Conservation (phyloP, 2,888 invertebrate genomes). For the Ganaspis brasiliensis region DNA sequence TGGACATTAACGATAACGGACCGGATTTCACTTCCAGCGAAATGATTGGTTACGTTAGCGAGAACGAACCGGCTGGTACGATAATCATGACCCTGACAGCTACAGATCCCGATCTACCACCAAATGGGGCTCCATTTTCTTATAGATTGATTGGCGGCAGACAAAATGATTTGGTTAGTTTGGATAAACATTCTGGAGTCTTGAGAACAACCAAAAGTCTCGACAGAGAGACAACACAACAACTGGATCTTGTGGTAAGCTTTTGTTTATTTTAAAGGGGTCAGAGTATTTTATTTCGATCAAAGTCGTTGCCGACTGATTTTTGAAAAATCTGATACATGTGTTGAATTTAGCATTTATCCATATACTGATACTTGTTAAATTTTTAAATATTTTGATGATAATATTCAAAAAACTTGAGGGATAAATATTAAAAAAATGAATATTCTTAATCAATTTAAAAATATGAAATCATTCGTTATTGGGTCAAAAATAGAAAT, state of each 20-base stretch:
- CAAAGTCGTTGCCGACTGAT: too few species aligned
- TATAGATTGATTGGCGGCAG: constrained; percentile 90
- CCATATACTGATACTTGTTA: too few species aligned
- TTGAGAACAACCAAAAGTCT: constrained; percentile 89
- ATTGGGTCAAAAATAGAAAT: too few species aligned
- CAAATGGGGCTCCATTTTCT: constrained; percentile 94
- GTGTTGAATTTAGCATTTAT: too few species aligned
- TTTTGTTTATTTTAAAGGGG: constrained; percentile 15
- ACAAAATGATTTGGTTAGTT: constrained; percentile 88
- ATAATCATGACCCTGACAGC: constrained; percentile 93
- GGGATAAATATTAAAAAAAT: too few species aligned
- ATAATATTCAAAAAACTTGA: too few species aligned
- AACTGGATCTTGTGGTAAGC: constrained; percentile 85
- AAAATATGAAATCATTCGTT: too few species aligned
- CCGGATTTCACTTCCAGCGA: constrained; percentile 89
- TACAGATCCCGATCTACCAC: constrained; percentile 93
- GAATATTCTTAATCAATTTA: too few species aligned
- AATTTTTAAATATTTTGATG: too few species aligned
- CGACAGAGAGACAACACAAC: constrained; percentile 91
- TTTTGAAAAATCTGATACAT: too few species aligned
- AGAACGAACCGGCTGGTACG: constrained; percentile 93
- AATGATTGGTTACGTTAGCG: constrained; percentile 89
- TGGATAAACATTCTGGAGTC: constrained; percentile 91
- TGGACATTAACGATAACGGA: constrained; percentile 96
- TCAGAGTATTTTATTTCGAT: too few species aligned